These are phyloP conservation scores for Castor canadensis DNA, from an alignment of 2,113 vertebrate species.

Conservation along the genomic window DNA sequence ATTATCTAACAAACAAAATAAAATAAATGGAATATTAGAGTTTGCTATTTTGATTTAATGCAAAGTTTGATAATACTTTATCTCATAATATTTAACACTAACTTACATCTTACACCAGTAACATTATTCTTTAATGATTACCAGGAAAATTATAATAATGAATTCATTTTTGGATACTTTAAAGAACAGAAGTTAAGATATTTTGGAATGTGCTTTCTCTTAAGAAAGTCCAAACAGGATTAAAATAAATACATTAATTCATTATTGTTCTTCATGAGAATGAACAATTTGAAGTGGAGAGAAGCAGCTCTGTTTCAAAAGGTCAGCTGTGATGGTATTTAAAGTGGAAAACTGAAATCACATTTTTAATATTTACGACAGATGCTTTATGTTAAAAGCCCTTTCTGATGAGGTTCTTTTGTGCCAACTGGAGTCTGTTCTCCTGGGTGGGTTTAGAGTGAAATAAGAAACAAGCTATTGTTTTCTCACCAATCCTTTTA, in stretches of 20 bases:
- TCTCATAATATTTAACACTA: neutral
- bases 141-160: neutral
- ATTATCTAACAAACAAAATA: conserved; percentile 47
- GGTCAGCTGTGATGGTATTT: conserved; percentile 51
- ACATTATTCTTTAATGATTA: neutral
- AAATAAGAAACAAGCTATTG: neutral
- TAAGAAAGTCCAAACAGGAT: neutral
- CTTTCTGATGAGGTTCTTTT: conserved; percentile 40
- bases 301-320: conserved; percentile 63
- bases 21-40: conserved; percentile 2
- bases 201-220: conserved; percentile 58
- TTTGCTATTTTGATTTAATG: neutral
- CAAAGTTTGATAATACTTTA: neutral
- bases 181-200: neutral
- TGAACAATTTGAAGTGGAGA: conserved; percentile 50
- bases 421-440: neutral
- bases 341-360: conserved; percentile 50
- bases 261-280: conserved; percentile 64
- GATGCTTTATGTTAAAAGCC: conserved; percentile 38
- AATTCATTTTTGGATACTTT: neutral
- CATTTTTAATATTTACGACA: conserved; percentile 36
- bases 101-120: neutral
- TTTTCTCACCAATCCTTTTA: neutral
- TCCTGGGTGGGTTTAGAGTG: neutral
- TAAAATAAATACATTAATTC: conserved; percentile 63